Percentiles rank a stretch among this genome's conserved stretches.
phyloP scores from a whole-genome alignment of 2,113 vertebrate species.

The Himantopus leucocephalus region DNA sequence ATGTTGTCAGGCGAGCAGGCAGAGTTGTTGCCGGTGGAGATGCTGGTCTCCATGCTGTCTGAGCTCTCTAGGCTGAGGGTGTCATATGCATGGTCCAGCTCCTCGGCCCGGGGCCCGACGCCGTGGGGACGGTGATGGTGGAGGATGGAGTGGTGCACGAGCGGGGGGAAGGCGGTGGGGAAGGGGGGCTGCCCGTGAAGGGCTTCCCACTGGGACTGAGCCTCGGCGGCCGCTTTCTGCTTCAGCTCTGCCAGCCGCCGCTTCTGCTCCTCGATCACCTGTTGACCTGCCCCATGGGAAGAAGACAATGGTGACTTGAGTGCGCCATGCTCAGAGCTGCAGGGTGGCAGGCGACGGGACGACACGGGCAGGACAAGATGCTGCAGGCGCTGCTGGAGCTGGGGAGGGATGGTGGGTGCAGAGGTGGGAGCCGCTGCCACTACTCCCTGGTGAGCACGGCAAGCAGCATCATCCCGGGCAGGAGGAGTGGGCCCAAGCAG shows the following conservation, averaged over 20 bases:
- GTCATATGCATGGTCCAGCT: conserved; percentile 85
- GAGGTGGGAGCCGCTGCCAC: not conserved
- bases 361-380: not conserved
- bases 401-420: too few species aligned
- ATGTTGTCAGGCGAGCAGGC: conserved; percentile 90
- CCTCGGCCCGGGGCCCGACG: conserved; percentile 10
- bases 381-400: not conserved
- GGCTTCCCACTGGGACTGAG: conserved; percentile 91
- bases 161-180: conserved; percentile 50
- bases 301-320: accelerated
- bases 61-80: conserved; percentile 98
- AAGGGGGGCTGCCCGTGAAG: conserved; percentile 73
- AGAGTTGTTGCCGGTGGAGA: conserved; percentile 90
- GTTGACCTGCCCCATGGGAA: conserved; percentile 79
- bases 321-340: accelerated
- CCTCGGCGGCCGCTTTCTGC: conserved; percentile 89
- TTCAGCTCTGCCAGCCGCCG: conserved; percentile 91
- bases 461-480: not conserved
- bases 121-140: conserved; percentile 83
- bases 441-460: not conserved
- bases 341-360: accelerated
- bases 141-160: conserved; percentile 90
- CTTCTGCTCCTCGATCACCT: conserved; percentile 94
- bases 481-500: not conserved
- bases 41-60: conserved; percentile 95